phyloP scores from a whole-genome alignment of 2,888 invertebrate genomes.

The Drosophila paracracens region DNA sequence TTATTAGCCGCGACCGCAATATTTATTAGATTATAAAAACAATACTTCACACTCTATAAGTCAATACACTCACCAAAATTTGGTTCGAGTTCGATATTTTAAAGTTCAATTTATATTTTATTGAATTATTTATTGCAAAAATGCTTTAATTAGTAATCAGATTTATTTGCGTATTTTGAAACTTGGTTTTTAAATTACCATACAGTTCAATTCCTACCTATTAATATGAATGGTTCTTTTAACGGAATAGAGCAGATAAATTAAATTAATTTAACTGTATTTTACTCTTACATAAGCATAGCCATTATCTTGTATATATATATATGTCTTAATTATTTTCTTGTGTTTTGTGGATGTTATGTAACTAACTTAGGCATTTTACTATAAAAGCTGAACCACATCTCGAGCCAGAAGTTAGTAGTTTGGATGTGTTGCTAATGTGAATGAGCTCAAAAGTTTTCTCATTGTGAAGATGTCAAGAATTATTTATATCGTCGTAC shows the following conservation, averaged over 20 bases:
- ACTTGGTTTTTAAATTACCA: not conserved
- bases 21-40: no score
- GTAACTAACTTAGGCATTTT: constrained; percentile 2
- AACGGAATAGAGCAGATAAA: not conserved
- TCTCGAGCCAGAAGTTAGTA: constrained; percentile 28
- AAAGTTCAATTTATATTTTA: not conserved
- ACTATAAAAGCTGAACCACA: constrained; percentile 46
- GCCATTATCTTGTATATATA: no score
- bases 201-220: not conserved
- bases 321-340: constrained; percentile 14
- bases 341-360: constrained; percentile 8
- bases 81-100: not conserved
- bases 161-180: not conserved
- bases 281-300: not conserved
- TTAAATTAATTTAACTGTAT: not conserved
- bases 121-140: not conserved
- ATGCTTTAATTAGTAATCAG: not conserved
- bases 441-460: constrained; percentile 6
- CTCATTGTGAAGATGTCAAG: constrained; percentile 26
- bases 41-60: not conserved
- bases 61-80: not conserved
- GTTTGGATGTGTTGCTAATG: constrained; percentile 1
- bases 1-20: no score
- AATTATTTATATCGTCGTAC: not conserved
- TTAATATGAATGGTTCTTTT: not conserved